phyloP scores from a whole-genome alignment of 2,888 invertebrate species.

The Anodontia alba region DNA sequence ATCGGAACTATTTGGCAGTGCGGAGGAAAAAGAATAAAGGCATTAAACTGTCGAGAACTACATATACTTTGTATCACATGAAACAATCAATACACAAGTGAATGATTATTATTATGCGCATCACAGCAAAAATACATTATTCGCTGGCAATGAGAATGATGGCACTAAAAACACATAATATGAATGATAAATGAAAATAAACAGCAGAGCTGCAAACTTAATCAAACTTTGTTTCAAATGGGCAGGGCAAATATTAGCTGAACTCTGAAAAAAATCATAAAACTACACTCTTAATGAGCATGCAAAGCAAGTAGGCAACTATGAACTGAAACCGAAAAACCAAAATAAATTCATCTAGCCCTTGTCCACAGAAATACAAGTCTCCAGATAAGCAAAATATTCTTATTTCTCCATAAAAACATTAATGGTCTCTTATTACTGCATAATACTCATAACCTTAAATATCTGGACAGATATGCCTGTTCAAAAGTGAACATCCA shows the following conservation, averaged over 20 bases:
- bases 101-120: constrained; percentile 6
- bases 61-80: neutral
- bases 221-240: neutral
- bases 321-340: neutral
- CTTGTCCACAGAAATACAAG: no score
- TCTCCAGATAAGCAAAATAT: no score
- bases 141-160: constrained; percentile 7
- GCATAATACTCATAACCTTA: no score
- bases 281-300: constrained; percentile 39
- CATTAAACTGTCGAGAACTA: constrained; percentile 8
- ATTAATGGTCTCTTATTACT: no score
- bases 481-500: no score
- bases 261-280: neutral
- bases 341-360: no score
- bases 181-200: neutral
- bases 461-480: no score
- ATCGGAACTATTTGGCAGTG: constrained; percentile 14
- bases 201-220: neutral
- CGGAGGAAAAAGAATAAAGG: constrained; percentile 5
- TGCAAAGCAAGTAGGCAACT: constrained; percentile 79
- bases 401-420: no score
- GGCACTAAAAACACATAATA: neutral
- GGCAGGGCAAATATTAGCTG: constrained; percentile 10
- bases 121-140: constrained; percentile 21
- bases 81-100: neutral